Base-by-base conservation (phyloP, 1,140 invertebrate species). In the Papilio machaon region DNA sequence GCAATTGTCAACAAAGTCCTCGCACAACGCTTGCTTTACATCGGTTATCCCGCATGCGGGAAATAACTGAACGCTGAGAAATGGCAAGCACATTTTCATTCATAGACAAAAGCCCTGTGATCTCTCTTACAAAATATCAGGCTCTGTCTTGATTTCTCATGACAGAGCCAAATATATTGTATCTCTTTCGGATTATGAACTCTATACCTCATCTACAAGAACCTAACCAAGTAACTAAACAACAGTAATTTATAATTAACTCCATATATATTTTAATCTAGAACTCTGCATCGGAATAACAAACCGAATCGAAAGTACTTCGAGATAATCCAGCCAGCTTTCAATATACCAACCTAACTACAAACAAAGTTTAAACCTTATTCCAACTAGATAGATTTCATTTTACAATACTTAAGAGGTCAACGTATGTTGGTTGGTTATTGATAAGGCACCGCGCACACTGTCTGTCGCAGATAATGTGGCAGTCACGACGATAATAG, bases 241-340 rank as follows among this genome's bases (percentile, higher is more conserved):
- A 35, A 70, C 30, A 38, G 6, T 0, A 30, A 70, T 0, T 35
- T 70, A 38, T 70, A 70, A 70, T 70, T 38, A 70, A 35, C 64
- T 13, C 23, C 4, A 35, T 70, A 70, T 30, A 30, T 17, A 35
- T 70, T 70, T 70, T 70, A 70, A 70, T 70, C 30, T 70, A 70
- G 30, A 15, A 15, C 64, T 15, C 30, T 15, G 13, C 64, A 38
- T 38, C 30, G 30, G 13, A 70, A 70, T 38, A 70, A 70, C 64
- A 70, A 70, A 73, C 73, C 47, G 49, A 76, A 76, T 54, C 49
- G 74, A 76, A 54, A 54, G 74, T 76, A 76, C 74, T 47, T 30
- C 13, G 23, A 49, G 49, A 76, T 76, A 76, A 76, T 76, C 74
- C 74, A 52, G 1, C 43, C 19, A 54, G 19, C 47, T 54, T 52